These are phyloP conservation scores for Entomobrya proxima DNA, from an alignment of 2,888 invertebrate species.

Conservation along the genomic window DNA sequence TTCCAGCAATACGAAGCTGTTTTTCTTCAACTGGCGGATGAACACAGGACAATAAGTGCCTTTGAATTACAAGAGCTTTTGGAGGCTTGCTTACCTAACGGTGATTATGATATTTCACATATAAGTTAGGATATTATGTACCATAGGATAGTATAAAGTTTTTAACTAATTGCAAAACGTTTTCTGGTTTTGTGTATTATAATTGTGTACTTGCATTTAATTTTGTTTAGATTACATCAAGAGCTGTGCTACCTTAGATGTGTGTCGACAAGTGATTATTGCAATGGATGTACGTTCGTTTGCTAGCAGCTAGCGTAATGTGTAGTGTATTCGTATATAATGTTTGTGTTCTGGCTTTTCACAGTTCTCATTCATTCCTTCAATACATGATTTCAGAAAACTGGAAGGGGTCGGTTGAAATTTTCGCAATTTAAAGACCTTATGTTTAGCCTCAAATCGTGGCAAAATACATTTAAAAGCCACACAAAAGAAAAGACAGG, in stretches of 20 bases:
- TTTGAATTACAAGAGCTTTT: constrained; percentile 93
- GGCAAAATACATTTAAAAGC: constrained; percentile 93
- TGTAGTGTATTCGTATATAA: constrained; percentile 27
- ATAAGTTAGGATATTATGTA: background rate
- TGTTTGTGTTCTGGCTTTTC: constrained; percentile 9
- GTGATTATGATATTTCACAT: constrained; percentile 76
- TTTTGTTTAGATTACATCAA: constrained; percentile 88
- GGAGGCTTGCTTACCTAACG: constrained; percentile 92
- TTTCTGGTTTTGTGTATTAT: too few species aligned
- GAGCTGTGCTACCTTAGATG: constrained; percentile 93
- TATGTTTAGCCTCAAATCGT: constrained; percentile 92
- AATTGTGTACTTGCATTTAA: too few species aligned
- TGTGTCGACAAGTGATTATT: constrained; percentile 92
- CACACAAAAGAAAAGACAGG: constrained; percentile 94
- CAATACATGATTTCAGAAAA: constrained; percentile 81
- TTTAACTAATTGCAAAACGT: background rate
- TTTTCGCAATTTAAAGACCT: constrained; percentile 92
- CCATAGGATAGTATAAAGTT: background rate
- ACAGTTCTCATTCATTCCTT: background rate
- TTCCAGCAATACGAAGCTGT: constrained; percentile 92
- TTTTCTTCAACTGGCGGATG: constrained; percentile 92
- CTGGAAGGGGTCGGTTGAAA: constrained; percentile 87
- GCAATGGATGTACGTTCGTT: constrained; percentile 89
- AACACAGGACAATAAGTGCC: constrained; percentile 91
- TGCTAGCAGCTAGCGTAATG: background rate